Evolutionary conservation across 2,113 vertebrate species (phyloP).

Genomic region (Gasterosteus aculeatus): DNA sequence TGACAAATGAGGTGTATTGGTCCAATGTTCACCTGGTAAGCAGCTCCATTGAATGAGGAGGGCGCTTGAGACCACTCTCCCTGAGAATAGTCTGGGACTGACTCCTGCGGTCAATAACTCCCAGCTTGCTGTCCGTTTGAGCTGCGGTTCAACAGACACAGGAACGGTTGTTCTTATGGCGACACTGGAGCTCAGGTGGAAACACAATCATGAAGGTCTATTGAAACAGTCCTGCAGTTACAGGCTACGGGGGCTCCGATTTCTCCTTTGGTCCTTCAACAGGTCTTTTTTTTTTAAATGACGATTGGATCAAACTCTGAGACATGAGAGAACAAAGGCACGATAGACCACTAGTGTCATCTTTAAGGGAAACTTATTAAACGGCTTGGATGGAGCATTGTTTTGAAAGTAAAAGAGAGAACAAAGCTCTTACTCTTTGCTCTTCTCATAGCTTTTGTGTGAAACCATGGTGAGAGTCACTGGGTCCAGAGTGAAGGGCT

Average conservation of each 20-base stretch:
- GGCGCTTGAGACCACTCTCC: conserved; percentile 66
- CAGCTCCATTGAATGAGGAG: conserved; percentile 72
- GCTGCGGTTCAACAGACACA: conserved; percentile 68
- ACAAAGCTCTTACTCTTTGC: conserved; percentile 72
- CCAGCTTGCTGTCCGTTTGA: conserved; percentile 75
- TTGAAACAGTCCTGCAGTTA: conserved; percentile 20
- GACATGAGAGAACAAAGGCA: conserved; percentile 65
- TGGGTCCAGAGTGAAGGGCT: conserved; percentile 68
- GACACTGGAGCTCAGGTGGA: conserved; percentile 24
- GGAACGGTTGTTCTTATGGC: conserved; percentile 12
- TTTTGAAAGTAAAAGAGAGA: conserved; percentile 1
- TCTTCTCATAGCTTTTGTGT: conserved; percentile 77
- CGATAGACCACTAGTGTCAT: neutral
- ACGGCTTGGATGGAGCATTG: conserved; percentile 6
- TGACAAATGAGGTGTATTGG: conserved; percentile 17
- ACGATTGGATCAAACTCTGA: conserved; percentile 71
- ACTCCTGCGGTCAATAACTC: conserved; percentile 78
- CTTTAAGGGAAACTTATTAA: conserved; percentile 14
- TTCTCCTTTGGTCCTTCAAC: conserved; percentile 77
- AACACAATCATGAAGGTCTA: neutral
- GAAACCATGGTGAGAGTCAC: conserved; percentile 62
- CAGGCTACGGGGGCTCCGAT: conserved; percentile 72
- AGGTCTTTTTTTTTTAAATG: conserved; percentile 79
- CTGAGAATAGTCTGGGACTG: conserved; percentile 75
- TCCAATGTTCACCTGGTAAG: conserved; percentile 74